Base-by-base conservation (phyloP, 2,797 vertebrate species). In the Enteromius unitaeniatus region DNA sequence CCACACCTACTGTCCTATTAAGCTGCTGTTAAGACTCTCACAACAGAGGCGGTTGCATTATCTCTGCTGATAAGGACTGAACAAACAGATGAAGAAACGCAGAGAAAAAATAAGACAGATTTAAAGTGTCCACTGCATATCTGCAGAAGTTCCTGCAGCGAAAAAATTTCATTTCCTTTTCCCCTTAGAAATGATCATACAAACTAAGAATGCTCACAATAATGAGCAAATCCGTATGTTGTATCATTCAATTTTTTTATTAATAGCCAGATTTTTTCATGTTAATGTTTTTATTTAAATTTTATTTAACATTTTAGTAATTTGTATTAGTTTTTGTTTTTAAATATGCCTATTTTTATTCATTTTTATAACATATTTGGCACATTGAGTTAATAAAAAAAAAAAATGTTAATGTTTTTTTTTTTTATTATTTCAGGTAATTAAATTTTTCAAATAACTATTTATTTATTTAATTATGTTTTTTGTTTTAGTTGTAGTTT, bases 1-100 rank as follows among this genome's bases (percentile, higher is more conserved):
- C 72, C 3, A 6, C 83, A 55, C 62, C 75, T 53, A 62, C 15
- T 34, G 58, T 77, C 82, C 88, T 89, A 88, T 92, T 90, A 77
- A 67, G 45, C 37, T 51, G 26, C 51, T 78, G 68, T 88, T 88
- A 86, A 82, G 65, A 84, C 77, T 82, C 45, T 81, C 82, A 72
- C 76, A 28, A 86, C 72, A 83, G 79, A 88, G 74, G 60, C 83
- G 70, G 73, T 42, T 78, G 79, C 28, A 19, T 87, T 87, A 85
- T 88, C 85, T 81, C 53, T 7, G 26, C 28, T 49, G 82, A 88
- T 87, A 87, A 86, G 75, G 21, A 23, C 60, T 64, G 77, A 86
- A 86, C 73, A 85, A 85, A 85, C 78, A 70, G 78, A 78, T 34
- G 31, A 83, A 82, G 58, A 76, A 67, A 82, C 26, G 51, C 10